Conservation (phyloP, 2,113 vertebrate genomes). For the Mola mola region DNA sequence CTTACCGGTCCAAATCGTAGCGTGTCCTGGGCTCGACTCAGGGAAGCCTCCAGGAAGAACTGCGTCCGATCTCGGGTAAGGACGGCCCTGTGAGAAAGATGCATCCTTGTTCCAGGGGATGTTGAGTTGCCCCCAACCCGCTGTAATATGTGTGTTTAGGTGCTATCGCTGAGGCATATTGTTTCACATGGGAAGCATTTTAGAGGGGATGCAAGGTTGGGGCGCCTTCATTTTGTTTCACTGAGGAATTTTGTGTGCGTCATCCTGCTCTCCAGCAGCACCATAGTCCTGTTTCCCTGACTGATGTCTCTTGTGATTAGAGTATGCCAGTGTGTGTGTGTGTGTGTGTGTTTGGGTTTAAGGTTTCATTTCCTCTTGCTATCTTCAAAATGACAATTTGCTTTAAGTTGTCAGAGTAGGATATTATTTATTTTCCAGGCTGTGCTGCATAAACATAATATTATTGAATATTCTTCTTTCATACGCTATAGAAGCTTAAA, state of each 20-base stretch:
- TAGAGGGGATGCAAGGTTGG: conserved; percentile 43
- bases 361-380: conserved; percentile 46
- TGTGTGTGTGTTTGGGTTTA: conserved; percentile 41
- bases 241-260: conserved; percentile 71
- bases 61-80: conserved; percentile 76
- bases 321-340: conserved; percentile 18
- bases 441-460: too few relatives aligned
- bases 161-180: conserved; percentile 37
- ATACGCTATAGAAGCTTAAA: background rate
- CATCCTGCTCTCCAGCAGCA: conserved; percentile 56
- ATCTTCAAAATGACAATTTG: conserved; percentile 5
- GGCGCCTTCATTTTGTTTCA: conserved; percentile 53
- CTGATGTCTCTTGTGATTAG: conserved; percentile 56
- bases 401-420: conserved; percentile 28
- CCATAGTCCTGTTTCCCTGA: conserved; percentile 63
- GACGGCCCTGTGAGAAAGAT: background rate
- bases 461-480: background rate
- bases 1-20: conserved; percentile 61
- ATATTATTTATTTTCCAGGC: too few relatives aligned
- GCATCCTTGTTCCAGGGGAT: conserved; percentile 7
- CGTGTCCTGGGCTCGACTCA: conserved; percentile 71
- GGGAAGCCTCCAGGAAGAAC: conserved; percentile 72
- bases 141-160: conserved; percentile 20
- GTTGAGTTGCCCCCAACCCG: too few relatives aligned
- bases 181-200: conserved; percentile 57